Evolutionary conservation across 2,888 invertebrate species (phyloP).

Genomic region (Hypomecis atomaria): DNA sequence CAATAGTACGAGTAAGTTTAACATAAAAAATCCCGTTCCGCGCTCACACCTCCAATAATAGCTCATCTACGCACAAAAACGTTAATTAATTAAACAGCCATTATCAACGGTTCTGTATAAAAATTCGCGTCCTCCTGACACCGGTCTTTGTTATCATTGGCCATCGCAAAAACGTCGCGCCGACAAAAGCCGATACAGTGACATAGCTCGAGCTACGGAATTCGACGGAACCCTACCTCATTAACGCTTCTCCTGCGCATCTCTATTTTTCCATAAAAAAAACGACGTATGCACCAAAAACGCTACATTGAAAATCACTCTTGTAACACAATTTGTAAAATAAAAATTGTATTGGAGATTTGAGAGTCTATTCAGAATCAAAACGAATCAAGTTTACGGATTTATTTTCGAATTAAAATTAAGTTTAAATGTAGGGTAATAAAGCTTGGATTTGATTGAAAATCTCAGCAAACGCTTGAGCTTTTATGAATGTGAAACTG

Average conservation of each 20-base stretch:
- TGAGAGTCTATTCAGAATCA: conserved; percentile 18
- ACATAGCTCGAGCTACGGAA: conserved; percentile 72
- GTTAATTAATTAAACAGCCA: conserved; percentile 69
- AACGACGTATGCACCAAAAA: conserved; percentile 47
- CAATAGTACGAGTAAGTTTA: no score
- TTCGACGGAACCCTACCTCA: conserved; percentile 77
- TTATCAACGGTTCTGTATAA: conserved; percentile 64
- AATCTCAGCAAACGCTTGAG: conserved; percentile 15
- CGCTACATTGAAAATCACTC: conserved; percentile 31
- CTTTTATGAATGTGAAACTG: conserved; percentile 26
- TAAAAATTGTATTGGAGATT: conserved; percentile 25
- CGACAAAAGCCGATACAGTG: conserved; percentile 81
- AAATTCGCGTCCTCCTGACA: conserved; percentile 71
- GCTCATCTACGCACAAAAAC: conserved; percentile 48
- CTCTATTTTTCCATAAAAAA: conserved; percentile 45
- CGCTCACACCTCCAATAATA: conserved; percentile 27
- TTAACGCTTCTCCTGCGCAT: conserved; percentile 76
- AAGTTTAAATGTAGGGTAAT: conserved; percentile 17
- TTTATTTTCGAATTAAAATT: conserved; percentile 16
- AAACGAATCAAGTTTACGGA: conserved; percentile 21
- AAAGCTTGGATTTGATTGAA: conserved; percentile 8
- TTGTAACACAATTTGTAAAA: background rate
- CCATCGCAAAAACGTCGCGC: conserved; percentile 80
- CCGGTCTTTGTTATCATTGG: conserved; percentile 77
- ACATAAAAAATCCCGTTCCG: conserved; percentile 9